These are phyloP conservation scores for Apantesis nais DNA, from an alignment of 2,888 invertebrate genomes.

Conservation along the genomic window DNA sequence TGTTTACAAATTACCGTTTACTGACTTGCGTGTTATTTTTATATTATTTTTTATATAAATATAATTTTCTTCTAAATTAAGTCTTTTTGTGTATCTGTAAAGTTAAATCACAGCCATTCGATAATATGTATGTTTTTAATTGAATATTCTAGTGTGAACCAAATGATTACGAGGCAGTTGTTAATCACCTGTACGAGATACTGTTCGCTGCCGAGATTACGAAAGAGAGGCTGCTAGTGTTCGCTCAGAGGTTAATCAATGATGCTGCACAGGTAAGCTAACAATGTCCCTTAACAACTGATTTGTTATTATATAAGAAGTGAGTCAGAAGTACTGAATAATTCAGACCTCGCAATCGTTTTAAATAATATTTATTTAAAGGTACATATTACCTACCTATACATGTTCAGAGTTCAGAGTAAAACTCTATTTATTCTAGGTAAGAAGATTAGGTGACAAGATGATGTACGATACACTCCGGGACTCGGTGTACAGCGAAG, in stretches of 20 bases:
- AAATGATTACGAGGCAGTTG: conserved; percentile 89
- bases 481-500: conserved; percentile 76
- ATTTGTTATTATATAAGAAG: background rate
- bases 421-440: conserved; percentile 49
- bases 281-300: background rate
- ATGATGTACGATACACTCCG: conserved; percentile 84
- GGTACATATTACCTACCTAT: no score
- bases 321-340: background rate
- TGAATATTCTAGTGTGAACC: conserved; percentile 87
- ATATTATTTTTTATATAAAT: no score
- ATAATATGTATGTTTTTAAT: background rate
- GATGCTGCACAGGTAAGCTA: conserved; percentile 88
- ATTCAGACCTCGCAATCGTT: background rate
- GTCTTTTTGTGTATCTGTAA: background rate
- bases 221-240: conserved; percentile 90
- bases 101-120: no score
- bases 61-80: no score
- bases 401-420: no score
- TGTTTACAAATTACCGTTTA: no score
- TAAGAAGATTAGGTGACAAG: conserved; percentile 86
- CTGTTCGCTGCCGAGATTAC: conserved; percentile 90
- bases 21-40: no score
- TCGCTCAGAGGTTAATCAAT: conserved; percentile 92
- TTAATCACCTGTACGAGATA: conserved; percentile 91
- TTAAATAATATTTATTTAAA: background rate